phyloP scores from a whole-genome alignment of 1,140 invertebrate species.

The Pachypeltis micranthus region DNA sequence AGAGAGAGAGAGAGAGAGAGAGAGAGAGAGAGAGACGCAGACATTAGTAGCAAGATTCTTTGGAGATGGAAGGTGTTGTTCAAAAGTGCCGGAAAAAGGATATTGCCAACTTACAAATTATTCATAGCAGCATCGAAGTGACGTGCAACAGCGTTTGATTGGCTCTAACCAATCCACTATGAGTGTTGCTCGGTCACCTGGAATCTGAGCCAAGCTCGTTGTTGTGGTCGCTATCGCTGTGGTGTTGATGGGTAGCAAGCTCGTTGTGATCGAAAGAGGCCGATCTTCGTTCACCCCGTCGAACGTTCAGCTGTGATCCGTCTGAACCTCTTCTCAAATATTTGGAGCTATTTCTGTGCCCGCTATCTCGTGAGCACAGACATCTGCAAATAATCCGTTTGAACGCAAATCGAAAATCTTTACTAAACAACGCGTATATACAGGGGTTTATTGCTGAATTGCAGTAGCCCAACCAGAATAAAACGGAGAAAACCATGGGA shows the following conservation, averaged over 20 bases:
- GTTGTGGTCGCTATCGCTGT: slow-evolving; percentile 39
- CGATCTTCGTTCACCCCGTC: slow-evolving; percentile 25
- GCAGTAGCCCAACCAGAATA: slow-evolving; percentile 95
- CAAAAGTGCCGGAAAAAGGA: too few relatives aligned
- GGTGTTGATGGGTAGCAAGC: slow-evolving; percentile 17
- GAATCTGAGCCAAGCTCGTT: slow-evolving; percentile 38
- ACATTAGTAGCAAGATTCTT: too few relatives aligned
- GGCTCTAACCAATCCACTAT: neutral
- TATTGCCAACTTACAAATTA: neutral
- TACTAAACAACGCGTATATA: slow-evolving; percentile 84
- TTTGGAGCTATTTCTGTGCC: slow-evolving; percentile 18
- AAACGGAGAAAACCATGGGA: slow-evolving; percentile 69
- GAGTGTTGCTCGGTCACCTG: slow-evolving; percentile 37
- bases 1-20: too few relatives aligned
- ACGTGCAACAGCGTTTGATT: neutral
- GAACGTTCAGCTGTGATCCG: slow-evolving; percentile 43
- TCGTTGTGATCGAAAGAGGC: slow-evolving; percentile 27
- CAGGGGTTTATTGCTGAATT: slow-evolving; percentile 90
- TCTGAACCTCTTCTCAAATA: slow-evolving; percentile 49
- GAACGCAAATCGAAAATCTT: slow-evolving; percentile 85
- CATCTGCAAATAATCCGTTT: slow-evolving; percentile 79
- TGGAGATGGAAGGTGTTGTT: too few relatives aligned
- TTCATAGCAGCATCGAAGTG: slow-evolving; percentile 3
- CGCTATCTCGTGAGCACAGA: slow-evolving; percentile 41
- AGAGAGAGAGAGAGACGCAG: too few relatives aligned